Percentiles rank a stretch among this genome's conserved stretches.
These are phyloP conservation scores for Perca flavescens DNA, from an alignment of 2,113 vertebrate genomes.

Conservation along the genomic window DNA sequence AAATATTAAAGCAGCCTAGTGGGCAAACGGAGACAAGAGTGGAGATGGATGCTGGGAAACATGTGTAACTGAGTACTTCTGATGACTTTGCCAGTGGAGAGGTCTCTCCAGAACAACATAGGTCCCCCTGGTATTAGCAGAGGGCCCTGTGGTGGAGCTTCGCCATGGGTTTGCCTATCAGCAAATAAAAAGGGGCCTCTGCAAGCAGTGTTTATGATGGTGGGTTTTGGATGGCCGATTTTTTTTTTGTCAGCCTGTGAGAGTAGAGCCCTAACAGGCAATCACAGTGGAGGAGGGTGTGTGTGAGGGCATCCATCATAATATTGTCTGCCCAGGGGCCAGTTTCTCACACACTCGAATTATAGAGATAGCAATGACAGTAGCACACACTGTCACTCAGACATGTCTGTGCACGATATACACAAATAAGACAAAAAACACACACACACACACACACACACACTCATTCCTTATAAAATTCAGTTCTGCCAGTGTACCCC, in stretches of 20 bases:
- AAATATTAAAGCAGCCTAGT: conserved; percentile 35
- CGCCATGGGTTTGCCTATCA: conserved; percentile 66
- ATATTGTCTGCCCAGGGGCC: conserved; percentile 78
- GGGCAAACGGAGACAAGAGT: conserved; percentile 22
- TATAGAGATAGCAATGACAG: conserved; percentile 76
- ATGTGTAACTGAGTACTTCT: conserved; percentile 56
- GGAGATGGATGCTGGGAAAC: conserved; percentile 56
- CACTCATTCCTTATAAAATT: conserved; percentile 39
- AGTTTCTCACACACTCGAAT: conserved; percentile 77
- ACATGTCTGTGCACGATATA: conserved; percentile 55
- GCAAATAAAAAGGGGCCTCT: conserved; percentile 58
- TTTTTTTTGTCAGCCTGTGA: conserved; percentile 57
- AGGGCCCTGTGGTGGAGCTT: conserved; percentile 67
- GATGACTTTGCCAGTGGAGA: conserved; percentile 80
- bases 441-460: conserved; percentile 47
- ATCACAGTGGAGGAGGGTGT: conserved; percentile 68
- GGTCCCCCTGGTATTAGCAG: conserved; percentile 58
- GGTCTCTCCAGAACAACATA: conserved; percentile 69
- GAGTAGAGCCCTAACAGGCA: conserved; percentile 69
- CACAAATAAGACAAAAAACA: conserved; percentile 64
- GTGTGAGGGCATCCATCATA: conserved; percentile 79
- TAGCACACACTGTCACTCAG: conserved; percentile 73
- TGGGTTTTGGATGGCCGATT: conserved; percentile 68
- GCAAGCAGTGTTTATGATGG: conserved; percentile 56
- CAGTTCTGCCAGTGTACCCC: conserved; percentile 47